phyloP scores from a whole-genome alignment of 2,888 invertebrate species.

The Latheticus oryzae region DNA sequence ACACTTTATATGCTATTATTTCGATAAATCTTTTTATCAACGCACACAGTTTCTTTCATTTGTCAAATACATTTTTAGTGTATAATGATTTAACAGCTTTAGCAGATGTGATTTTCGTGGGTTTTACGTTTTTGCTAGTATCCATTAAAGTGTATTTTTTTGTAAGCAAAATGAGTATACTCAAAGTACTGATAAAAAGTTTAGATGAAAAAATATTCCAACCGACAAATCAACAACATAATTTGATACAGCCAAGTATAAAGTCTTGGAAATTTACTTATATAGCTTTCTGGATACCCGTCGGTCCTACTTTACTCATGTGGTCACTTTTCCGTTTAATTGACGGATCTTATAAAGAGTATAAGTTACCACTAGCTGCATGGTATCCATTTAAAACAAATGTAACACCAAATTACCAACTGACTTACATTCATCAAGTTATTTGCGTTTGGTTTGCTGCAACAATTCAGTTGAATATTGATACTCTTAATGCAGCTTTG shows the following conservation, averaged over 20 bases:
- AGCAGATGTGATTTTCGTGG: not conserved
- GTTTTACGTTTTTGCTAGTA: not conserved
- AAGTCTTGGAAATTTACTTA: conserved; percentile 1
- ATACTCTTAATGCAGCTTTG: conserved; percentile 27
- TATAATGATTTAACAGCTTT: not conserved
- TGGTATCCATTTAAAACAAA: conserved; percentile 29
- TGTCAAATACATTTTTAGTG: not conserved
- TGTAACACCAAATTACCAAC: conserved; percentile 18
- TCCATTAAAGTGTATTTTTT: conserved; percentile 13
- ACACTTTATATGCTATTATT: conserved; percentile 1
- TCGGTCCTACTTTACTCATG: not conserved
- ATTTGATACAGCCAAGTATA: not conserved
- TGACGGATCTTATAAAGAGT: not conserved
- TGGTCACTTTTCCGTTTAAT: not conserved
- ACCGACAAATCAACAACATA: not conserved
- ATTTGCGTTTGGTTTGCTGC: conserved; percentile 3
- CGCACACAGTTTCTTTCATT: not conserved
- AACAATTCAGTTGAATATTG: conserved; percentile 21
- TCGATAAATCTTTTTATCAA: not conserved
- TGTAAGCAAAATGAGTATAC: not conserved
- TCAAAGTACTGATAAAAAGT: not conserved
- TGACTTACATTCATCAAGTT: conserved; percentile 18
- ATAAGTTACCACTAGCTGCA: conserved; percentile 19
- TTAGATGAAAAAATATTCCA: not conserved
- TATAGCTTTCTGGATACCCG: not conserved